Percentiles rank a stretch among this genome's conserved stretches.
phyloP scores from a whole-genome alignment of 1,140 invertebrate genomes.

The Lycorma delicatula region DNA sequence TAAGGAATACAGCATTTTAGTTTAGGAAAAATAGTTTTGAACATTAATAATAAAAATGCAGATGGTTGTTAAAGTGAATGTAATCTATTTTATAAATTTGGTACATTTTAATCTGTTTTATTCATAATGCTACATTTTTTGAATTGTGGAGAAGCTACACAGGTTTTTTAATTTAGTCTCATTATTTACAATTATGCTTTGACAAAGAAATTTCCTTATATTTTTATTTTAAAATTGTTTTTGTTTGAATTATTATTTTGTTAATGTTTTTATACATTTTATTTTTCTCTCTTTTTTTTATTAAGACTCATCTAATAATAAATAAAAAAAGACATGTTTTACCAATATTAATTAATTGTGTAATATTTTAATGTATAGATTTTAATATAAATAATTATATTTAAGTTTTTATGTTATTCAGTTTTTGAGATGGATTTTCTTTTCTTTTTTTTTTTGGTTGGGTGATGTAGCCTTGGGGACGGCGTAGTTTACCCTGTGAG shows the following conservation, averaged over 20 bases:
- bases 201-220: slow-evolving; percentile 18
- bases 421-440: neutral
- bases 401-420: no score
- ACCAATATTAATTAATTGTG: no score
- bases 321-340: no score
- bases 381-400: no score
- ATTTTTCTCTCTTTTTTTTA: no score
- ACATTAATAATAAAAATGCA: no score
- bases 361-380: no score
- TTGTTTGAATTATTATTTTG: slow-evolving; percentile 1
- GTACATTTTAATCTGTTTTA: slow-evolving; percentile 10
- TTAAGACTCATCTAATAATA: no score
- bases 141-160: neutral
- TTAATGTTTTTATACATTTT: slow-evolving; percentile 5
- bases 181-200: neutral
- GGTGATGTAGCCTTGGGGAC: slow-evolving; percentile 67
- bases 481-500: slow-evolving; percentile 76
- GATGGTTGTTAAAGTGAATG: no score
- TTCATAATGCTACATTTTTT: neutral
- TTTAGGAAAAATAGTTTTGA: no score
- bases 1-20: no score
- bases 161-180: neutral
- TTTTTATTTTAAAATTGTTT: slow-evolving; percentile 2
- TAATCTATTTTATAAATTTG: slow-evolving; percentile 17
- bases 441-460: slow-evolving; percentile 11